Conservation (phyloP, 2,888 invertebrate species). For the Agrotis clavis region DNA sequence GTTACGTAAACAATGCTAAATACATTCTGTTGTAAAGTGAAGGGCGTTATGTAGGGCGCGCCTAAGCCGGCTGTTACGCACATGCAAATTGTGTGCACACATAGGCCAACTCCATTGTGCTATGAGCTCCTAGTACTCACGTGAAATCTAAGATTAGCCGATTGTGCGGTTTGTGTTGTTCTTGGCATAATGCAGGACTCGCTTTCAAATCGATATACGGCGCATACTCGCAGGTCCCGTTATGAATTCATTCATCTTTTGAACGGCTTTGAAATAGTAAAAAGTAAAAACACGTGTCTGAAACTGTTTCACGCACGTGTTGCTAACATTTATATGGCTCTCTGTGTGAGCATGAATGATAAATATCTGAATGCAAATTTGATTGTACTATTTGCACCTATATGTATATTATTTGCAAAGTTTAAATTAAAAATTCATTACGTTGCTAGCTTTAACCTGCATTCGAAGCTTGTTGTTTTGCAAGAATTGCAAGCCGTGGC, state of each 20-base stretch:
- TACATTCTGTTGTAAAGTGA: constrained; percentile 72
- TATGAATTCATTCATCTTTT: constrained; percentile 49
- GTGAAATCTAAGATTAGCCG: constrained; percentile 56
- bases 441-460: constrained; percentile 1
- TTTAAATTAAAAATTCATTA: constrained; percentile 5
- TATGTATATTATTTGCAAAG: neutral
- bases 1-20: constrained; percentile 68
- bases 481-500: constrained; percentile 5
- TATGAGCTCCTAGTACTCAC: constrained; percentile 46
- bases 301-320: constrained; percentile 39
- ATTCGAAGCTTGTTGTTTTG: neutral
- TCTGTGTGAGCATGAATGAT: constrained; percentile 29
- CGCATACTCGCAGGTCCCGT: constrained; percentile 21
- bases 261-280: constrained; percentile 36
- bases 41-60: constrained; percentile 74
- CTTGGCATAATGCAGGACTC: constrained; percentile 41
- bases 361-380: constrained; percentile 21
- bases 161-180: constrained; percentile 44
- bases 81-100: constrained; percentile 58
- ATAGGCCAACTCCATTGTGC: constrained; percentile 52
- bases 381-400: constrained; percentile 17
- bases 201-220: constrained; percentile 46
- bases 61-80: constrained; percentile 61
- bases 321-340: constrained; percentile 19
- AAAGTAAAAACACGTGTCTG: constrained; percentile 44